These are phyloP conservation scores for Urocitellus parryii DNA, from an alignment of 2,113 vertebrate species.

Conservation along the genomic window DNA sequence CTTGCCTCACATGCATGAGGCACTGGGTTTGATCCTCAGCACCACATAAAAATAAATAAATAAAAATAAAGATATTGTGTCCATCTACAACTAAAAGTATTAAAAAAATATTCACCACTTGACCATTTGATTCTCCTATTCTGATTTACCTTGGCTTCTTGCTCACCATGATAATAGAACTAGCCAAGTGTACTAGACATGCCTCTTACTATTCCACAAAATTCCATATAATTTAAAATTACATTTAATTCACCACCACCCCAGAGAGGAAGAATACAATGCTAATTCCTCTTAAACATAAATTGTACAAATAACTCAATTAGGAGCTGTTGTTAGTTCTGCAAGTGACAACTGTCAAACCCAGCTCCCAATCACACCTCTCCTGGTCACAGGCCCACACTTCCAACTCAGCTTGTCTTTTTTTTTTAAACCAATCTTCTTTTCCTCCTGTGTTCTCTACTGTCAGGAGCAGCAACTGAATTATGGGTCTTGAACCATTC, in stretches of 20 bases:
- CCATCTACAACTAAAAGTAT: too few relatives aligned
- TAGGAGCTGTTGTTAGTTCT: not conserved
- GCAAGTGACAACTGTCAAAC: not conserved
- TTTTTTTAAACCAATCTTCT: not conserved
- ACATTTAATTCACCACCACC: not conserved
- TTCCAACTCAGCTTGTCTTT: not conserved
- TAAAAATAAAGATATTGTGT: too few relatives aligned
- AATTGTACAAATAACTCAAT: not conserved
- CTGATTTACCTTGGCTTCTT: not conserved
- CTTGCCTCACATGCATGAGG: too few relatives aligned
- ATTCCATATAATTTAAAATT: not conserved
- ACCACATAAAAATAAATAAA: too few relatives aligned
- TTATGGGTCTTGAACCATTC: too few relatives aligned
- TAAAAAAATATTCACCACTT: not conserved
- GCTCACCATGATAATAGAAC: not conserved
- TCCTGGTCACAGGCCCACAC: not conserved
- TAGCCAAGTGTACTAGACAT: not conserved
- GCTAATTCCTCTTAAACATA: not conserved
- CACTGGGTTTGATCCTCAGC: too few relatives aligned
- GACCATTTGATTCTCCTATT: not conserved
- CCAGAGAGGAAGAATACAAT: not conserved
- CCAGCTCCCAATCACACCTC: not conserved
- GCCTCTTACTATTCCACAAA: conserved; percentile 10
- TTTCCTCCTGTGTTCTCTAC: not conserved
- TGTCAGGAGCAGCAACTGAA: too few relatives aligned